A percentile compares a stretch with the other conserved stretches of the same genome.
Conservation (phyloP, 2,113 vertebrate genomes). For the Hippocampus mohnikei region DNA sequence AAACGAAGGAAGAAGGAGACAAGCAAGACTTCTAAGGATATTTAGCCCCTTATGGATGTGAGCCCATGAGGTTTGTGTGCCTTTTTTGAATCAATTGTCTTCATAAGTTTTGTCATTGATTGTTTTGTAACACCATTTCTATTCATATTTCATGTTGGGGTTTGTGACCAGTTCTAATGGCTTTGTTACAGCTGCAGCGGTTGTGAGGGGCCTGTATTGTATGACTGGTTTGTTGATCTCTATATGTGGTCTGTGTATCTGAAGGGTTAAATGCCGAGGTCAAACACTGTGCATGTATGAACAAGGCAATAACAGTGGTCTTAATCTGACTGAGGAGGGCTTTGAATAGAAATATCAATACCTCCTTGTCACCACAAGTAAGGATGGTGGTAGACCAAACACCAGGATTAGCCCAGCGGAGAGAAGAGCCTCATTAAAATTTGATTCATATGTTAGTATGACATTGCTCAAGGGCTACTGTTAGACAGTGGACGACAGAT, state of each 20-base stretch:
- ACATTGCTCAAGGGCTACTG: conserved; percentile 10
- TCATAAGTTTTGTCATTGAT: no score
- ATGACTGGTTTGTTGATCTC: no score
- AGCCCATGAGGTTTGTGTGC: no score
- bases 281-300: neutral
- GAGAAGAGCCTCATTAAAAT: conserved; percentile 20
- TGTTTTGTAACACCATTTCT: no score
- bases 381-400: conserved; percentile 21
- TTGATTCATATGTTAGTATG: conserved; percentile 24
- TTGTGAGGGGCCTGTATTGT: no score
- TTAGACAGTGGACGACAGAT: conserved; percentile 1
- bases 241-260: neutral
- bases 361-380: neutral
- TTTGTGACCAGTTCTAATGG: no score
- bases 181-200: no score
- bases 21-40: no score
- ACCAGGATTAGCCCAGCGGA: conserved; percentile 29
- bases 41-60: no score
- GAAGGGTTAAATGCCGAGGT: neutral
- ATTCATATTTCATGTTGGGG: no score
- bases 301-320: neutral
- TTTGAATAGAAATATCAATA: neutral
- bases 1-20: no score
- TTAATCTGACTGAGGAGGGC: neutral
- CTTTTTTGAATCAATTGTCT: no score